Percentiles rank a stretch among this genome's conserved stretches.
Evolutionary conservation across 2,113 vertebrate genomes (phyloP).

Genomic region (Guaruba guarouba): DNA sequence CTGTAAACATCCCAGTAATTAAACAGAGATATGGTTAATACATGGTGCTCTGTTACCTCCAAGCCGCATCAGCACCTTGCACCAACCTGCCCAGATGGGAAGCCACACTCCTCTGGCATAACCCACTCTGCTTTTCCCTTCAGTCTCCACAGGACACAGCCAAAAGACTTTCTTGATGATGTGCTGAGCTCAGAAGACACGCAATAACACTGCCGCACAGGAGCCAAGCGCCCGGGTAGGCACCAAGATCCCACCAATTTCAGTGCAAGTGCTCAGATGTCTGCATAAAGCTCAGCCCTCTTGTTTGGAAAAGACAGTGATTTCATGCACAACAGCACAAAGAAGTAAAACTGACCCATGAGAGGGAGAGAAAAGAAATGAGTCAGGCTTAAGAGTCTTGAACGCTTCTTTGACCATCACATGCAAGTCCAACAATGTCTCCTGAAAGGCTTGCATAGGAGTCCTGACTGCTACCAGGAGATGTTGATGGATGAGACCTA

Average conservation of each 20-base stretch:
- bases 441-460: fast-evolving
- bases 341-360: fast-evolving
- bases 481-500: background rate
- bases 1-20: background rate
- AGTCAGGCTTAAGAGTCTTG: background rate
- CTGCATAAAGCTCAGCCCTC: background rate
- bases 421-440: fast-evolving
- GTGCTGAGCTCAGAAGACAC: background rate
- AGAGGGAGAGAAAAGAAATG: background rate
- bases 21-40: background rate
- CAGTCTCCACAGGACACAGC: background rate
- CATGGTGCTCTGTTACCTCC: background rate
- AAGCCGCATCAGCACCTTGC: background rate
- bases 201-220: background rate
- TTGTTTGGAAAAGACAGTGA: background rate
- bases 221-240: background rate
- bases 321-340: background rate
- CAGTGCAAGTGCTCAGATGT: background rate
- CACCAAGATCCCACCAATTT: background rate
- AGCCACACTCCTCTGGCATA: background rate
- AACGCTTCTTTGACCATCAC: background rate
- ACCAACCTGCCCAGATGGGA: fast-evolving
- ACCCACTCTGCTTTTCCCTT: background rate
- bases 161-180: background rate
- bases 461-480: fast-evolving